Base-by-base conservation (phyloP, 2,888 invertebrate species). In the Augiades crinisus region DNA sequence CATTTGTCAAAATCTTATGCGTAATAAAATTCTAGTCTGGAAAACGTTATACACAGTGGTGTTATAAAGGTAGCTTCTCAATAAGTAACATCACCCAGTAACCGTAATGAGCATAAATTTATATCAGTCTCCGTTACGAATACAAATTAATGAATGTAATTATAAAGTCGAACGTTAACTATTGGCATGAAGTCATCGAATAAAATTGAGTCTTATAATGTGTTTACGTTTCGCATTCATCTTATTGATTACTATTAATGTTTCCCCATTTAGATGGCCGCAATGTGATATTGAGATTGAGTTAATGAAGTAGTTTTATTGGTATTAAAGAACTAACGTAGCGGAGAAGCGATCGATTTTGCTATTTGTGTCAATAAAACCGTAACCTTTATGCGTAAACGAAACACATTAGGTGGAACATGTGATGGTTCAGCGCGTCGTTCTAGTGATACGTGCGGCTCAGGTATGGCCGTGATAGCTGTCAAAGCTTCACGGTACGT, bases 401-500 rank as follows among this genome's bases (percentile, higher is more conserved):
- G n/a, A n/a, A n/a, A n/a, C n/a, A n/a, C n/a, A n/a, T n/a, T n/a
- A n/a, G n/a, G n/a, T n/a, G n/a, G n/a, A n/a, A n/a, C n/a, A n/a
- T 12, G 10, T 27, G 27, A 27, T 16, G 6, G 37, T 12, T n/a
- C 13, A 17, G 5, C 17, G 16, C 7, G 16, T 30, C 21, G 19
- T 22, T 19, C 30, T 24, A 16, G 38, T 33, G 19, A 50, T 34
- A 49, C 34, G 13, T 49, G 34, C 7, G n/a, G 10, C 24, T 12
- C 30, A 12, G 30, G 30, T 34, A 47, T 14, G 41, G 16, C 51
- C 64, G 68, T 70, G 75, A 74, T 78, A 74, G 74, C 67, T 70
- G 75, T 73, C 72, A 72, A 72, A 72, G 68, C 67, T 70, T 67
- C 72, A 73, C 69, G 70, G 73, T 77, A 79, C 73, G 70, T 67